Percentiles rank a stretch among this genome's conserved stretches.
phyloP scores from a whole-genome alignment of 2,888 invertebrate species.

The Dione juno region DNA sequence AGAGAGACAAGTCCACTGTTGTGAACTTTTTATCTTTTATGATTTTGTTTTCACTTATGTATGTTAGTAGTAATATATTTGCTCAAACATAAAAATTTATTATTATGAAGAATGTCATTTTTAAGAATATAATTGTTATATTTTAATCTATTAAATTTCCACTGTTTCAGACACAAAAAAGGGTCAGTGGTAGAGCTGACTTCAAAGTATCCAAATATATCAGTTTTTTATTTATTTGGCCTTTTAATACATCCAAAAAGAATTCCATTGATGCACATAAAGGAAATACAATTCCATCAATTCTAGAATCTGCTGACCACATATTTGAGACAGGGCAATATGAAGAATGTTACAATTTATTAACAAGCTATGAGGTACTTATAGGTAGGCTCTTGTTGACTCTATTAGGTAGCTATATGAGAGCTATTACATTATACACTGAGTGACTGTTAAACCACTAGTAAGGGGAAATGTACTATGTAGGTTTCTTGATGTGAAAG shows the following conservation, averaged over 20 bases:
- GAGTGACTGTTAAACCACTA: too few relatives aligned
- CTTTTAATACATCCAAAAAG: conserved; percentile 54
- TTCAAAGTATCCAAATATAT: not conserved
- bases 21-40: too few relatives aligned
- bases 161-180: conserved; percentile 2
- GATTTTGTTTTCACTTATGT: too few relatives aligned
- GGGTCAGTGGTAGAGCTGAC: not conserved
- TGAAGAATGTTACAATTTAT: conserved; percentile 85
- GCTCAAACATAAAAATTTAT: too few relatives aligned
- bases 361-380: conserved; percentile 82
- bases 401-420: too few relatives aligned
- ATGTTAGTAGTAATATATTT: too few relatives aligned
- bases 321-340: conserved; percentile 86
- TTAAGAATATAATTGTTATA: not conserved
- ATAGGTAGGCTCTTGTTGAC: too few relatives aligned
- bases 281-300: conserved; percentile 56
- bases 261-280: conserved; percentile 48
- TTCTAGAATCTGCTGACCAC: conserved; percentile 85
- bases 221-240: conserved; percentile 64
- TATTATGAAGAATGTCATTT: too few relatives aligned
- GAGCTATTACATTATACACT: too few relatives aligned
- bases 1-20: too few relatives aligned
- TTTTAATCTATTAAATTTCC: not conserved
- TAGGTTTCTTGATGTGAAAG: too few relatives aligned
- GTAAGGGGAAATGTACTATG: too few relatives aligned